phyloP scores from a whole-genome alignment of 2,797 vertebrate genomes.

The Melanotaenia pygmaea region DNA sequence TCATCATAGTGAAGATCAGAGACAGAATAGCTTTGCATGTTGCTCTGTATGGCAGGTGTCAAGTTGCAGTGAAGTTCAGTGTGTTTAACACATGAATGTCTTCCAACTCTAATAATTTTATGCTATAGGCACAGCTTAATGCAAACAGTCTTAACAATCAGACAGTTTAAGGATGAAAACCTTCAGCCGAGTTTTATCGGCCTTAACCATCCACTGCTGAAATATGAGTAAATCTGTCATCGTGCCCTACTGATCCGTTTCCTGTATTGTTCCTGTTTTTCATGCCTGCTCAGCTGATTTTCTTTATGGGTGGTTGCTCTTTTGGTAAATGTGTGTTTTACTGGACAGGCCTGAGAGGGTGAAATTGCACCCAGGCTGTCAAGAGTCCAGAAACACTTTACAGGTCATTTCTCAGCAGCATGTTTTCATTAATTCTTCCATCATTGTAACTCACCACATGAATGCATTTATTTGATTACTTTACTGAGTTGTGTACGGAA shows the following conservation, averaged over 20 bases:
- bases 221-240: constrained; percentile 5
- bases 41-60: background rate
- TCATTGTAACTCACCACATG: background rate
- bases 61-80: background rate
- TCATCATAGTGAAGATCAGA: background rate
- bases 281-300: background rate
- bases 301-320: background rate
- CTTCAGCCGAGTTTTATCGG: background rate
- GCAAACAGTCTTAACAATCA: background rate
- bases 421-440: background rate
- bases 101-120: background rate
- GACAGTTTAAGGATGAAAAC: constrained; percentile 4
- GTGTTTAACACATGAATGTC: background rate
- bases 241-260: background rate
- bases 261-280: background rate
- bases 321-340: background rate
- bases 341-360: background rate
- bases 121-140: background rate
- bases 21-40: background rate
- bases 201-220: background rate
- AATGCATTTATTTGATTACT: background rate
- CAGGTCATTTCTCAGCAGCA: background rate
- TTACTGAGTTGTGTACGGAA: background rate
- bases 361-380: background rate
- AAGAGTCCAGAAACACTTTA: background rate